phyloP scores from a whole-genome alignment of 37 sponge, comb jelly and placozoan species.

The Corticium candelabrum region DNA sequence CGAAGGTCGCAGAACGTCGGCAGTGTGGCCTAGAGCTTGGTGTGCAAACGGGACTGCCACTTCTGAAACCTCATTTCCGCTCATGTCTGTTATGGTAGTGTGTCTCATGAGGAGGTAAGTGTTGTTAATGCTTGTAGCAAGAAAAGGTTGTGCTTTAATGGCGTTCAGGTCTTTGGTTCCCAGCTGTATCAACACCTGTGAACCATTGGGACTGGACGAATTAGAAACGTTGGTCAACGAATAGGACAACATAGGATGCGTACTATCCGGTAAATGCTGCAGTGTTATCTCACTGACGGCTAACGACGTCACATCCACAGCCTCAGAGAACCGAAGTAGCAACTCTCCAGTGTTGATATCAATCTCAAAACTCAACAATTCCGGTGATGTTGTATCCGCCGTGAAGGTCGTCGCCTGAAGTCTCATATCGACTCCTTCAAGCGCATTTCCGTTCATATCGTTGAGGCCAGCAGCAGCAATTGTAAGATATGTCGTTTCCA shows the following conservation, averaged over 20 bases:
- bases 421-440: constrained; percentile 14
- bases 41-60: neutral
- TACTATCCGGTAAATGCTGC: constrained; percentile 14
- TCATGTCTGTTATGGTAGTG: constrained; percentile 46
- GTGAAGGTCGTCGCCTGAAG: constrained; percentile 34
- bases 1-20: constrained; percentile 28
- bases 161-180: neutral
- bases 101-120: constrained; percentile 51
- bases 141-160: neutral
- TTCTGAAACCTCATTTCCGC: constrained; percentile 28
- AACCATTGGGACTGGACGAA: neutral
- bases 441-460: constrained; percentile 29
- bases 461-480: constrained; percentile 34
- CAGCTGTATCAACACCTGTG: neutral
- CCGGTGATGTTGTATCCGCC: constrained; percentile 39
- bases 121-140: constrained; percentile 48
- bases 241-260: neutral
- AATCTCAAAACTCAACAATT: constrained; percentile 39
- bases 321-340: constrained; percentile 66
- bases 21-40: neutral
- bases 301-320: constrained; percentile 52
- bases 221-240: neutral
- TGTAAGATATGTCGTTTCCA: constrained; percentile 25
- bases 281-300: constrained; percentile 56
- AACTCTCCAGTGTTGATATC: constrained; percentile 45